Evolutionary conservation across 2,888 invertebrate species (phyloP), one percentile per base, ranked within the genome.

Genomic region (Andrena trimmerana): DNA sequence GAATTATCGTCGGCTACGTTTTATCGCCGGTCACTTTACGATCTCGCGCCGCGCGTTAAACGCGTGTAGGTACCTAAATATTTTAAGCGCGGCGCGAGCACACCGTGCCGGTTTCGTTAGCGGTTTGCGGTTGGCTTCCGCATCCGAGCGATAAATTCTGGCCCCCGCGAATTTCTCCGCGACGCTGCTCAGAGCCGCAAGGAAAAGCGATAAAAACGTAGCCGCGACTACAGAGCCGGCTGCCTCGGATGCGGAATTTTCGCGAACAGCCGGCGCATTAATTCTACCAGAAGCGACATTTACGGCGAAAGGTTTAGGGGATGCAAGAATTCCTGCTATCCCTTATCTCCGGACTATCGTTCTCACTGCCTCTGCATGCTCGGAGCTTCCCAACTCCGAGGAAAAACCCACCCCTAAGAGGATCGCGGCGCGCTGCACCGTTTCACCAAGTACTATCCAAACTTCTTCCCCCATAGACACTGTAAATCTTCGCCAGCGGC

Each of bases 381-480:
- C 59, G 65, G 42, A 65, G 66, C 77, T 78, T 29, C 27, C 74
- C n/a, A 50, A 10, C 63, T 70, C 57, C 27, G 31, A 29, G 66
- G 59, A 74, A 62, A 66, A 75, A 76, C 83, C 36, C 66, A n/a
- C 62, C 57, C 77, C 85, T 75, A 13, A 31, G 57, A 81, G 63
- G 77, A 76, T 59, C 60, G 68, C 54, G 16, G 52, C n/a, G 50
- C 24, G 16, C 42, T 36, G 52, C 66, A 67, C 8, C 78, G 72
- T 79, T 79, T 50, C 66, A 36, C 24, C 81, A 57, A 66, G 81
- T 70, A 85, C 85, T 82, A 85, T 63, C 81, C 86, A 79, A 89
- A 89, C 66, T 89, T 89, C 84, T 74, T 86, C 85, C 89, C 42
- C 88, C 81, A 66, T 81, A 79, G 86, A 84, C 81, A 69, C 69